Evolutionary conservation across 2,113 vertebrate species (phyloP), one percentile per base, ranked within the genome.

Genomic region (Leptodactylus fuscus): DNA sequence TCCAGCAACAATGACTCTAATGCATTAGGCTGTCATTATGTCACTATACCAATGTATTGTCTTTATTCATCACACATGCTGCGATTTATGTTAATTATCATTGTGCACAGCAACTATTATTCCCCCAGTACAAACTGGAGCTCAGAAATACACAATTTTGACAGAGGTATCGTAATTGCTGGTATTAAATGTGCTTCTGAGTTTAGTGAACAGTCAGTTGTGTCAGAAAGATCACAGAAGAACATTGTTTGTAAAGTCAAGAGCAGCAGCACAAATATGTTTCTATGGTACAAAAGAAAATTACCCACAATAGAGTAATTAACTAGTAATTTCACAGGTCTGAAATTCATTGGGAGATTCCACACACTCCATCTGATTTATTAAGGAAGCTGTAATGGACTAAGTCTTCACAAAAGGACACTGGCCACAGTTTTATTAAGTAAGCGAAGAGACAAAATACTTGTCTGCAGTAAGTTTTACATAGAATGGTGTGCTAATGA

Each of bases 81-180:
- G 36, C 5, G 77, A 62, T 38, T 44, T 62, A 79, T 79, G 51
- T 38, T 62, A 60, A 60, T 80, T 41, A 44, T 78, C 49, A n/a
- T 18, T 80, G 22, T 62, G 44, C 58, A 58, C 51, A 27, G 36
- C 34, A 80, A 27, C 22, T 60, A 62, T 79, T 60, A 79, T 80
- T 80, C 55, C 32, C 46, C 20, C 13, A 80, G n/a, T 24, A 27
- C 77, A 44, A 80, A 80, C 38, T 18, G 55, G 22, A 27, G 15
- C 46, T 27, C 11, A 18, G 6, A 60, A 58, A 29, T 18, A 80
- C 36, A 60, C 53, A 80, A 62, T 44, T 60, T 60, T n/a, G 13
- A 58, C 32, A 55, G 51, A 38, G 8, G 75, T 13, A 58, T 32
- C 15, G 3, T 77, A 55, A 77, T 77, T 38, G 51, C 76, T 27